A percentile compares a stretch with the other conserved stretches of the same genome.
Conservation (phyloP, 2,797 vertebrate species). For the Mus caroli region DNA sequence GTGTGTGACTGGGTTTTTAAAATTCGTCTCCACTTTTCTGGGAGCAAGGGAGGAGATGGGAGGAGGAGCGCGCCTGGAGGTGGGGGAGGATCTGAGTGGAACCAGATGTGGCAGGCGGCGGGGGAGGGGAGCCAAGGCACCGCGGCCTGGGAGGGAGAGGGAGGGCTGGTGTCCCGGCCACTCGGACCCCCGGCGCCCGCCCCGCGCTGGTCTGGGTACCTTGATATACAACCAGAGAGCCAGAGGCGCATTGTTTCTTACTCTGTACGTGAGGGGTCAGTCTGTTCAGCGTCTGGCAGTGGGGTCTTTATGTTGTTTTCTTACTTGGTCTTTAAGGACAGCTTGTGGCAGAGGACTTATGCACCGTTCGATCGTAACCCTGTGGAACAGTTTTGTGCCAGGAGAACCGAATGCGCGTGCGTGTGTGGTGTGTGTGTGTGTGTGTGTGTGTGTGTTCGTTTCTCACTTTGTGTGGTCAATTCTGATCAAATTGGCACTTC, state of each 20-base stretch:
- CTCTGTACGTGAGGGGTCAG: neutral
- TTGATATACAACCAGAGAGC: neutral
- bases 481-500: slow-evolving; percentile 33
- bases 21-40: slow-evolving; percentile 65
- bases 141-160: slow-evolving; percentile 49
- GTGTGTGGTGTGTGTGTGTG: neutral
- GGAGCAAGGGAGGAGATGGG: slow-evolving; percentile 72
- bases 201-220: neutral
- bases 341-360: slow-evolving; percentile 45
- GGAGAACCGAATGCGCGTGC: neutral
- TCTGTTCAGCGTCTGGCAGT: neutral
- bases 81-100: slow-evolving; percentile 80
- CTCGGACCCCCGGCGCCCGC: slow-evolving; percentile 24
- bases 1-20: slow-evolving; percentile 71
- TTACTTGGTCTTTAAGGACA: slow-evolving; percentile 60
- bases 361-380: neutral
- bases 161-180: neutral
- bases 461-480: neutral
- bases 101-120: slow-evolving; percentile 83
- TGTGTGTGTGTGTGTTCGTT: neutral
- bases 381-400: slow-evolving; percentile 23
- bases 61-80: slow-evolving; percentile 78
- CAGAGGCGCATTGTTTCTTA: neutral
- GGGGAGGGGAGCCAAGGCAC: slow-evolving; percentile 72
- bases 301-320: slow-evolving; percentile 56